These are phyloP conservation scores for Plumapathes pennacea DNA, from an alignment of 92 coral and sea anemone species.

Conservation along the genomic window DNA sequence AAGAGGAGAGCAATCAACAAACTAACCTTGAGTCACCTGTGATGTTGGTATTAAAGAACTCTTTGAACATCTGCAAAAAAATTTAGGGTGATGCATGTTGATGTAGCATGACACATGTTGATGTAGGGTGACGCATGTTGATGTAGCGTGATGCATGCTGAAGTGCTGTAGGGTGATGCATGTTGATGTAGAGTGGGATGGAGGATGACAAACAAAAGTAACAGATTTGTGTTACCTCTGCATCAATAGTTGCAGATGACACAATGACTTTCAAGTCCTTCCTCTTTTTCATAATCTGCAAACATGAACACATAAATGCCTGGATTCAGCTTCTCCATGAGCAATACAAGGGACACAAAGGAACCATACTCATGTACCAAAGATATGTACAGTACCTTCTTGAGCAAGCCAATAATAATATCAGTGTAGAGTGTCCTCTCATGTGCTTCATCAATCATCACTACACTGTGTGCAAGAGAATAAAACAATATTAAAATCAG, in stretches of 20 bases:
- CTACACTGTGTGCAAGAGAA: no score
- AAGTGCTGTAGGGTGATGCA: no score
- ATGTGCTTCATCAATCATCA: constrained; percentile 97
- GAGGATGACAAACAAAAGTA: background rate
- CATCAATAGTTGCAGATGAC: constrained; percentile 97
- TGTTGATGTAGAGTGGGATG: no score
- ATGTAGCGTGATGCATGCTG: no score
- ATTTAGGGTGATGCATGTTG: background rate
- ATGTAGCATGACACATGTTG: no score
- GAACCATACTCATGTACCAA: background rate
- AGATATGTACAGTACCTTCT: constrained; percentile 62
- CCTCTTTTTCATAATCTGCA: constrained; percentile 81
- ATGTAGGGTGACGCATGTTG: no score
- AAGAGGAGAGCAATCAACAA: no score
- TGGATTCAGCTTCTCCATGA: no score
- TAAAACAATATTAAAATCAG: no score
- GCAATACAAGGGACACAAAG: background rate
- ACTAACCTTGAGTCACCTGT: constrained; percentile 69
- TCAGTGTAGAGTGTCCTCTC: constrained; percentile 96
- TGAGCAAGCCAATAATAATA: constrained; percentile 85
- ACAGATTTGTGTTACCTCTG: constrained; percentile 51
- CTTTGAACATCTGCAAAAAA: constrained; percentile 72
- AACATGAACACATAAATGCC: background rate
- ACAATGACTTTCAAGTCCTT: constrained; percentile 77
- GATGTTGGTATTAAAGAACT: constrained; percentile 84